Evolutionary conservation across 2,113 vertebrate species (phyloP), one percentile per base, ranked within the genome.

Genomic region (Nicator chloris): DNA sequence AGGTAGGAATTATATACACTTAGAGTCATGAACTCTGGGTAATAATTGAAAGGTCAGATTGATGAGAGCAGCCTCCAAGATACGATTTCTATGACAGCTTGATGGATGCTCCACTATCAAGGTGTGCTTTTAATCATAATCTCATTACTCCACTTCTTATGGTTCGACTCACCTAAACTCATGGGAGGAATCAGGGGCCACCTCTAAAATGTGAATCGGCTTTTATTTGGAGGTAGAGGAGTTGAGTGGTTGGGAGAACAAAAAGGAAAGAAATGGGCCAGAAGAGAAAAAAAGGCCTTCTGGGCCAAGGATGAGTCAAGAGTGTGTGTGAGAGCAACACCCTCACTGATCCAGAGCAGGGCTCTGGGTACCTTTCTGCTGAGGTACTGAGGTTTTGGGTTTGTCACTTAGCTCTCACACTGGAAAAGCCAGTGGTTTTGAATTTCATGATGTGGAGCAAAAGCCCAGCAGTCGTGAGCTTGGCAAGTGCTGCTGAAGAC

Each of bases 101-200:
- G 98, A 98, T 98, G 98, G 97, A 98, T 98, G 96, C 95, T 92
- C 91, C 92, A 96, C 96, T 96, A 98, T 98, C 95, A 97, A 97
- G 97, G 97, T 98, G 94, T 97, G 97, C 96, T 98, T 98, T 98
- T 98, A 98, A 98, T 98, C 97, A 98, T 98, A 97, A 98, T 97
- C 96, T 98, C 97, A 98, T 98, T 98, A 98, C 97, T 97, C 97
- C 88, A 96, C 92, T 97, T 98, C 97, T 98, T 97, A 96, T 97
- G 96, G 96, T 95, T 95, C 95, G 76, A 92, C 94, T 98, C 96
- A 97, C 97, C 97, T 98, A 97, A 96, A 93, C 94, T 95, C 97
- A 95, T 94, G 97, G 96, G 96, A 97, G 95, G 97, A 96, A 95
- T 97, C 50, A 63, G 76, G 80, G 93, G 91, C 95, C 93, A 79